These are phyloP conservation scores for Dolichopus griseipennis DNA, from an alignment of 2,888 invertebrate species.

Conservation along the genomic window DNA sequence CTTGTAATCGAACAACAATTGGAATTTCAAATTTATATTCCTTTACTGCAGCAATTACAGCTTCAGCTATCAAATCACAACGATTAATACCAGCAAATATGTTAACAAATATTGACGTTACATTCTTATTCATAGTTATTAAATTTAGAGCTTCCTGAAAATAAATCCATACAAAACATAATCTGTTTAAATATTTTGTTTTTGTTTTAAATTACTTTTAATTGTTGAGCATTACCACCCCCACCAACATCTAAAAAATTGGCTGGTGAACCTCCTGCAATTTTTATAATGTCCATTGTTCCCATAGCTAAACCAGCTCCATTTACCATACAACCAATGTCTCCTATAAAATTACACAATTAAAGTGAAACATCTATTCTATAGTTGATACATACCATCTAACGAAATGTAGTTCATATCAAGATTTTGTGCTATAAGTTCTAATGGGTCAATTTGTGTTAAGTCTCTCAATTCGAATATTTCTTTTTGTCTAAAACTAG, in stretches of 20 bases:
- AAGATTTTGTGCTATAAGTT: constrained; percentile 73
- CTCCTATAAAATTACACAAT: constrained; percentile 40
- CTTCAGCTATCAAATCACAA: constrained; percentile 88
- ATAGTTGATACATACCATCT: constrained; percentile 58
- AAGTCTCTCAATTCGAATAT: constrained; percentile 69
- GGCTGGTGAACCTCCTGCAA: constrained; percentile 84
- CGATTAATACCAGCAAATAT: constrained; percentile 93
- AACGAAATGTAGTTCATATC: constrained; percentile 85
- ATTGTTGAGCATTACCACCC: constrained; percentile 74
- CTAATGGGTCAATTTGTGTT: constrained; percentile 81
- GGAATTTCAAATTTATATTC: constrained; percentile 79
- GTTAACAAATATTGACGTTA: constrained; percentile 81
- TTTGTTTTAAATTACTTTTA: constrained; percentile 40
- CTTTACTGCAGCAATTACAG: constrained; percentile 81
- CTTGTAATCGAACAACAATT: constrained; percentile 77
- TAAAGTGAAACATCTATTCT: too few relatives aligned
- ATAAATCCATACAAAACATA: too few relatives aligned
- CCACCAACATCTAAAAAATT: constrained; percentile 94
- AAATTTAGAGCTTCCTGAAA: constrained; percentile 79
- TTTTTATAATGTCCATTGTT: constrained; percentile 90
- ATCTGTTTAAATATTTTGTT: not conserved
- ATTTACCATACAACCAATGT: constrained; percentile 84
- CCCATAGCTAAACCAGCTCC: constrained; percentile 91
- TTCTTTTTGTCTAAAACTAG: constrained; percentile 74
- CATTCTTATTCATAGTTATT: constrained; percentile 79